A percentile compares a stretch with the other conserved stretches of the same genome.
Evolutionary conservation across 1,140 invertebrate species (phyloP).

Genomic region (Harlomillsia oculata): DNA sequence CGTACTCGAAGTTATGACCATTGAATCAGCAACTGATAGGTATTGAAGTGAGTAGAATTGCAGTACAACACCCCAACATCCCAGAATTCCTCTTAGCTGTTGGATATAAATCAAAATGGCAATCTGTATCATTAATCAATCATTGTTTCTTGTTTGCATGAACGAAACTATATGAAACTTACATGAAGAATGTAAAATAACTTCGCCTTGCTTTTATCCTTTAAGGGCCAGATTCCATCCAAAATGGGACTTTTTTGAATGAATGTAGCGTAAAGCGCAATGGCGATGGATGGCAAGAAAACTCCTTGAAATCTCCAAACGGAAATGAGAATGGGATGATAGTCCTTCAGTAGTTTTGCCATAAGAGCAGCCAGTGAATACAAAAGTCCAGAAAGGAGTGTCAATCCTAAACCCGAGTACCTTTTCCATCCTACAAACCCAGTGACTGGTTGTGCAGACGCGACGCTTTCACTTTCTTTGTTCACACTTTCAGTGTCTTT

Average conservation of each 20-base stretch:
- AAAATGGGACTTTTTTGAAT: background rate
- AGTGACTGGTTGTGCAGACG: too few relatives aligned
- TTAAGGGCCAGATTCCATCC: constrained; percentile 1
- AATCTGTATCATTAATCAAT: background rate
- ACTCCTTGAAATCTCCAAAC: constrained; percentile 10
- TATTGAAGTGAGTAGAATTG: constrained; percentile 20
- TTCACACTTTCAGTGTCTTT: too few relatives aligned
- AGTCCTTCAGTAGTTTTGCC: background rate
- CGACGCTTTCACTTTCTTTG: too few relatives aligned
- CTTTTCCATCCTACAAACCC: constrained; percentile 1
- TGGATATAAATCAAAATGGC: background rate
- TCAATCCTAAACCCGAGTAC: background rate
- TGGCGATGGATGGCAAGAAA: background rate
- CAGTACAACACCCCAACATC: background rate
- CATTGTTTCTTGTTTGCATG: background rate
- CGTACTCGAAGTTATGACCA: constrained; percentile 17
- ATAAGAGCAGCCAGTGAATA: constrained; percentile 2
- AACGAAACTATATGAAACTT: background rate
- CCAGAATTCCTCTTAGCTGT: background rate
- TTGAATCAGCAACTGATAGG: constrained; percentile 11
- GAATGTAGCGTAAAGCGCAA: background rate
- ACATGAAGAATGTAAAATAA: background rate
- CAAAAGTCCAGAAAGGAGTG: background rate
- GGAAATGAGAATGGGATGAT: constrained; percentile 4
- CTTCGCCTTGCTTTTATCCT: background rate